Conservation (phyloP, 2,113 vertebrate genomes). For the Oncorhynchus keta region DNA sequence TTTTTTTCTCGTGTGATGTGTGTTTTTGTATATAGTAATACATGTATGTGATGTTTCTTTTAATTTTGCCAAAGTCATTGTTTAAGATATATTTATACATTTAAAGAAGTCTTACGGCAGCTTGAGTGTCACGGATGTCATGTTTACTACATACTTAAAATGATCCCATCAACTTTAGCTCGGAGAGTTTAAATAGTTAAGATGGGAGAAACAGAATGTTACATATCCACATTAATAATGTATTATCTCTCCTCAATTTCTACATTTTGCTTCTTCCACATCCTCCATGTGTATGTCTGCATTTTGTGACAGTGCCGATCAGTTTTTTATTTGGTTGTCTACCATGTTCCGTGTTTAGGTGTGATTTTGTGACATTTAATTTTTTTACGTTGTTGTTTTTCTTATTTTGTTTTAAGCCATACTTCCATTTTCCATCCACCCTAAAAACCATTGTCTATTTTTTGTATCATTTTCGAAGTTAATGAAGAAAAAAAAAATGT, state of each 20-base stretch:
- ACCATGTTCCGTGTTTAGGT: conserved; percentile 71
- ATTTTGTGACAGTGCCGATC: conserved; percentile 45
- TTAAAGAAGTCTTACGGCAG: conserved; percentile 81
- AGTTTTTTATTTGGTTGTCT: conserved; percentile 75
- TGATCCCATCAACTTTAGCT: too few relatives aligned
- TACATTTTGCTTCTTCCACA: too few relatives aligned
- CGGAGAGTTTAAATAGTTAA: too few relatives aligned
- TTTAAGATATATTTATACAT: conserved; percentile 80
- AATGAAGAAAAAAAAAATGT: conserved; percentile 56
- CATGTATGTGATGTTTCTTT: conserved; percentile 68
- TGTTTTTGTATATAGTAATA: conserved; percentile 69
- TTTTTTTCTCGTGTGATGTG: conserved; percentile 40
- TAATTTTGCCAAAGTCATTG: conserved; percentile 75
- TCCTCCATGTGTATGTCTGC: too few relatives aligned
- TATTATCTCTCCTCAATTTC: too few relatives aligned
- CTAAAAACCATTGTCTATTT: conserved; percentile 87
- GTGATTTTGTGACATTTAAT: conserved; percentile 79
- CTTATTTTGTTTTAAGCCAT: conserved; percentile 79
- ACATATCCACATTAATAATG: too few relatives aligned
- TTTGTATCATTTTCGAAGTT: conserved; percentile 90
- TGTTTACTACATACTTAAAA: too few relatives aligned
- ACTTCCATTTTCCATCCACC: conserved; percentile 79
- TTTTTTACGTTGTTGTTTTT: conserved; percentile 50
- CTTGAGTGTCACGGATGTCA: conserved; percentile 51
- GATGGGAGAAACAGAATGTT: too few relatives aligned